phyloP scores from a whole-genome alignment of 2,888 invertebrate species.

The Temnothorax unifasciatus region DNA sequence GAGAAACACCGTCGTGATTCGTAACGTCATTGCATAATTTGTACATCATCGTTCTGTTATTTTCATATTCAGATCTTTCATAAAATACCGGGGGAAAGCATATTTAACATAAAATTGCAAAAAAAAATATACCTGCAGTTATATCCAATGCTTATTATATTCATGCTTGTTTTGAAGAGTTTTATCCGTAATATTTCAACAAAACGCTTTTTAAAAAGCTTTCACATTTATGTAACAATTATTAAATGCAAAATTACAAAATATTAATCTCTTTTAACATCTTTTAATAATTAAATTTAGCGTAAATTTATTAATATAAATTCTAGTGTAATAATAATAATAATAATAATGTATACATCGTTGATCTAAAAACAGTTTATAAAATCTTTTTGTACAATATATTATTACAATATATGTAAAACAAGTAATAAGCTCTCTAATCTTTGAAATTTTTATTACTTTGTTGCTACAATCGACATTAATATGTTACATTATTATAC shows the following conservation, averaged over 20 bases:
- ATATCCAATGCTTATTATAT: not conserved
- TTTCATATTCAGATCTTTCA: slow-evolving; percentile 18
- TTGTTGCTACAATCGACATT: not conserved
- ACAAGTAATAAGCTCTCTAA: not conserved
- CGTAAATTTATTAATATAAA: slow-evolving; percentile 19
- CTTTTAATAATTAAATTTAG: slow-evolving; percentile 20
- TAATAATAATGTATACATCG: not conserved
- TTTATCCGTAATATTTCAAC: not conserved
- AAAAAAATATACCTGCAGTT: slow-evolving; percentile 12
- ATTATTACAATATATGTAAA: not conserved
- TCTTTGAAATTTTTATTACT: not conserved
- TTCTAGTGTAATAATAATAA: not conserved
- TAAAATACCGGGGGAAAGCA: slow-evolving; percentile 9
- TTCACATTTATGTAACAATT: slow-evolving; percentile 16
- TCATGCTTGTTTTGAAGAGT: not conserved
- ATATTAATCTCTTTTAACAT: slow-evolving; percentile 18
- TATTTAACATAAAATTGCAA: slow-evolving; percentile 11
- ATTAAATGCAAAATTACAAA: slow-evolving; percentile 24
- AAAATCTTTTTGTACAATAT: slow-evolving; percentile 2
- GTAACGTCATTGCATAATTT: slow-evolving; percentile 3
- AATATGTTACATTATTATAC: not conserved
- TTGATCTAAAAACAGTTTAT: not conserved
- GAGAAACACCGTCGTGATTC: not conserved
- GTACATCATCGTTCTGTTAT: not conserved
- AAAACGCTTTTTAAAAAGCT: slow-evolving; percentile 14